Evolutionary conservation across 2,888 invertebrate genomes (phyloP).

Genomic region (Hirtodrosophila confusa): DNA sequence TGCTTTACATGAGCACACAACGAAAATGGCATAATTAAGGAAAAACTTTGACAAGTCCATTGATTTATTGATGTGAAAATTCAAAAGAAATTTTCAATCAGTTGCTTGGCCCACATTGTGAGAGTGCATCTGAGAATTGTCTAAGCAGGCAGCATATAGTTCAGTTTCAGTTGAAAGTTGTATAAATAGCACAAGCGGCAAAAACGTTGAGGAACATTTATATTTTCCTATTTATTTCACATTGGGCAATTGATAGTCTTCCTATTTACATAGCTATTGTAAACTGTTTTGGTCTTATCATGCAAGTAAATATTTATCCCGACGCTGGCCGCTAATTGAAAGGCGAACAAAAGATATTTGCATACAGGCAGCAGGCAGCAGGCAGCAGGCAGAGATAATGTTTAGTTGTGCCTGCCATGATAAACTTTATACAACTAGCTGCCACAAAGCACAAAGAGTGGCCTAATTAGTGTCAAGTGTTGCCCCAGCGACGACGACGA

Average conservation of each 20-base stretch:
- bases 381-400: slow-evolving; percentile 61
- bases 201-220: slow-evolving; percentile 13
- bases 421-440: slow-evolving; percentile 62
- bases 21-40: slow-evolving; percentile 34
- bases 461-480: slow-evolving; percentile 81
- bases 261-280: slow-evolving; percentile 54
- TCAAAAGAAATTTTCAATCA: too few relatives aligned
- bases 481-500: slow-evolving; percentile 61
- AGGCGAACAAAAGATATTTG: slow-evolving; percentile 73
- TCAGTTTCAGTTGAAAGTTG: slow-evolving; percentile 12
- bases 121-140: not conserved
- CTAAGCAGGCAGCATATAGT: not conserved
- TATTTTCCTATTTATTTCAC: slow-evolving; percentile 49
- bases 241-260: slow-evolving; percentile 53
- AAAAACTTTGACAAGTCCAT: slow-evolving; percentile 15
- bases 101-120: not conserved
- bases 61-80: not conserved
- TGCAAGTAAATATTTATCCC: slow-evolving; percentile 67
- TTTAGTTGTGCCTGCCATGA: slow-evolving; percentile 50
- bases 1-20: slow-evolving; percentile 8
- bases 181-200: slow-evolving; percentile 46
- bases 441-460: slow-evolving; percentile 73
- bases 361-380: slow-evolving; percentile 52
- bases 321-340: slow-evolving; percentile 59
- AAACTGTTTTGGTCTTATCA: slow-evolving; percentile 44